Conservation (phyloP, 1,140 invertebrate species). For the Drosophila gunungcola region DNA sequence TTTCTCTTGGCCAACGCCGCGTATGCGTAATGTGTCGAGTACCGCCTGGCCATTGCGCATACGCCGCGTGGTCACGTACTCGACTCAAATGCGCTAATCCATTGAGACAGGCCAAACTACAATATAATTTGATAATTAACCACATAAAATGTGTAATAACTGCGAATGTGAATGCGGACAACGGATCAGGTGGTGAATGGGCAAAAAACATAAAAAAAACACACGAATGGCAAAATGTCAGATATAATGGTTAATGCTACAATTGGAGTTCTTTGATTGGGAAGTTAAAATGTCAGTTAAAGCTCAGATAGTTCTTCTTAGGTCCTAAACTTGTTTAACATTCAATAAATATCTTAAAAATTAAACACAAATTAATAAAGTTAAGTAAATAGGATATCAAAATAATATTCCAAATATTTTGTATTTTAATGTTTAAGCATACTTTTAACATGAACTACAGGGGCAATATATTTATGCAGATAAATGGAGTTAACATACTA, state of each 20-base stretch:
- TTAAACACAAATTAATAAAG: neutral
- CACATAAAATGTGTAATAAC: constrained; percentile 57
- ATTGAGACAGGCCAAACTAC: constrained; percentile 56
- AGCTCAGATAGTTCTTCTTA: neutral
- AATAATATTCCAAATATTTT: too few species aligned
- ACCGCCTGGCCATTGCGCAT: constrained; percentile 52
- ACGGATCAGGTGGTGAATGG: constrained; percentile 30
- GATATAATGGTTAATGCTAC: constrained; percentile 1
- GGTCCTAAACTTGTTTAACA: neutral
- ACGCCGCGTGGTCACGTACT: constrained; percentile 57
- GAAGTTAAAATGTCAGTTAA: neutral
- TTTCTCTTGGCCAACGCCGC: constrained; percentile 44
- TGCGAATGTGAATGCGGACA: constrained; percentile 38
- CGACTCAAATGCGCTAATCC: constrained; percentile 51
- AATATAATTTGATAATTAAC: constrained; percentile 74
- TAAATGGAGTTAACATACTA: neutral
- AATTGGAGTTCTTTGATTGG: neutral
- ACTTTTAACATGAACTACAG: too few species aligned
- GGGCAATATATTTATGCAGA: too few species aligned
- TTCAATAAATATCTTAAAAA: neutral
- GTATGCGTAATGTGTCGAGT: constrained; percentile 66
- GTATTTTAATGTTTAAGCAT: too few species aligned
- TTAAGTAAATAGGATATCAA: neutral
- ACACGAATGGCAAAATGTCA: constrained; percentile 16
- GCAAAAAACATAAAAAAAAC: neutral